Base-by-base conservation (phyloP, 2,888 invertebrate genomes). In the Pachycephus smyrnensis region DNA sequence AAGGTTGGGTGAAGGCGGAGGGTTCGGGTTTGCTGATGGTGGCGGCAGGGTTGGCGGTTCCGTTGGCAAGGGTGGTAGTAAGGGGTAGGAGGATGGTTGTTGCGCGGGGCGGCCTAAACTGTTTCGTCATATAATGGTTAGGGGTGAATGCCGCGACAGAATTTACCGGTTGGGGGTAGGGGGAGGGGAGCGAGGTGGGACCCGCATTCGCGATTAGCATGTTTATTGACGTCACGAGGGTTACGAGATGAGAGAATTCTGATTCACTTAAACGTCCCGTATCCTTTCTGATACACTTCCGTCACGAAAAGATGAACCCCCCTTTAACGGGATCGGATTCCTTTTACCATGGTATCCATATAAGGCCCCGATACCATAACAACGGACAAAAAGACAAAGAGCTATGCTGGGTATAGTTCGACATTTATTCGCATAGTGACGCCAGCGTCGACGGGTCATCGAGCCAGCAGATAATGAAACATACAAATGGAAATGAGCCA, bases 401-500 rank as follows among this genome's bases (percentile, higher is more conserved):
- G 23, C 23, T 55, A 0, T 2, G 55, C 23, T 15, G 23, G 9
- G 23, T 55, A 23, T 23, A 55, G 55, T 55, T 55, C 23, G 9
- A 15, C 55, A 55, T 55, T 55, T 23, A 23, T 9, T 9, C 23
- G 55, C 23, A 23, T 23, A 55, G 55, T 9, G 55, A 23, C 23
- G 55, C 23, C 82, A 82, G 84, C 81, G 83, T 81, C 85, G 77
- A 84, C 84, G 80, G 86, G 86, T 89, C 87, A 88, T 89, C 88
- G 87, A 85, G 86, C 85, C 82, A 83, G 32, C 23, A 23, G 85
- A 88, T 88, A 87, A 88, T 88, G 87, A 88, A 87, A 87, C 86
- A 87, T 87, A 88, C 88, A 88, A 88, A 89, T 87, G 88, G 85
- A 88, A 88, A 87, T 85, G 87, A 85, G 87, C 84, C 82, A 76